Conservation (phyloP, 2,888 invertebrate species). For the Drosophila paramelanica region DNA sequence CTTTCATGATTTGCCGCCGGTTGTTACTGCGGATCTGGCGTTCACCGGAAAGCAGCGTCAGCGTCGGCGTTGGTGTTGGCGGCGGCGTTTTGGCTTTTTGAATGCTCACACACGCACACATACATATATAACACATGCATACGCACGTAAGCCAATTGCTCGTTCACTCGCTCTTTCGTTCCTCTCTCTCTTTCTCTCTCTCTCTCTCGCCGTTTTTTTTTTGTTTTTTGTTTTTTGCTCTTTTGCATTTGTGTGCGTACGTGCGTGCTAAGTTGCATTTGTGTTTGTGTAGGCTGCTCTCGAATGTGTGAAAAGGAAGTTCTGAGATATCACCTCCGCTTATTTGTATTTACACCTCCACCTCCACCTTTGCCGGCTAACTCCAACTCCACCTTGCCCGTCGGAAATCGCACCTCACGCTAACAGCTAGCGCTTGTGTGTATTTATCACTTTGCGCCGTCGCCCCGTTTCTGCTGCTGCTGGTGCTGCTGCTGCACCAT, state of each 20-base stretch:
- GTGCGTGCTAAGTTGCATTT: constrained; percentile 7
- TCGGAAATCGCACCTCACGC: constrained; percentile 70
- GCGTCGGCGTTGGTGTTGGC: constrained; percentile 37
- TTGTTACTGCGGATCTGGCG: constrained; percentile 60
- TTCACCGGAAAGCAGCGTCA: constrained; percentile 69
- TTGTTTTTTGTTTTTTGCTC: constrained; percentile 1
- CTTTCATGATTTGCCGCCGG: constrained; percentile 79
- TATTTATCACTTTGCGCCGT: constrained; percentile 57
- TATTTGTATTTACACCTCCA: constrained; percentile 72
- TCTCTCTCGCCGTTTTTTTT: background rate
- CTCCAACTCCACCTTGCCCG: constrained; percentile 32
- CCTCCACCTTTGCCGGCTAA: constrained; percentile 9
- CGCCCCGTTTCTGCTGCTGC: constrained; percentile 23
- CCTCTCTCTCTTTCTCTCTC: constrained; percentile 6
- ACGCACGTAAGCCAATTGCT: constrained; percentile 16
- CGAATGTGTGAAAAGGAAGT: constrained; percentile 80
- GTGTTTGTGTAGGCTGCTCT: constrained; percentile 72
- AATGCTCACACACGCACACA: constrained; percentile 42
- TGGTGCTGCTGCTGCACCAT: constrained; percentile 24
- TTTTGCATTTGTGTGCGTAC: constrained; percentile 14
- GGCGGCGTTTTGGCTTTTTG: constrained; percentile 57
- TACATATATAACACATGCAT: background rate
- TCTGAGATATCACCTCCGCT: constrained; percentile 81
- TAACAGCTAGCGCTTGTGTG: constrained; percentile 43
- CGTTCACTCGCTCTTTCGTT: constrained; percentile 11